A percentile compares a stretch with the other conserved stretches of the same genome.
phyloP scores from a whole-genome alignment of 2,797 vertebrate genomes.

The Bryconaethiops microstoma region DNA sequence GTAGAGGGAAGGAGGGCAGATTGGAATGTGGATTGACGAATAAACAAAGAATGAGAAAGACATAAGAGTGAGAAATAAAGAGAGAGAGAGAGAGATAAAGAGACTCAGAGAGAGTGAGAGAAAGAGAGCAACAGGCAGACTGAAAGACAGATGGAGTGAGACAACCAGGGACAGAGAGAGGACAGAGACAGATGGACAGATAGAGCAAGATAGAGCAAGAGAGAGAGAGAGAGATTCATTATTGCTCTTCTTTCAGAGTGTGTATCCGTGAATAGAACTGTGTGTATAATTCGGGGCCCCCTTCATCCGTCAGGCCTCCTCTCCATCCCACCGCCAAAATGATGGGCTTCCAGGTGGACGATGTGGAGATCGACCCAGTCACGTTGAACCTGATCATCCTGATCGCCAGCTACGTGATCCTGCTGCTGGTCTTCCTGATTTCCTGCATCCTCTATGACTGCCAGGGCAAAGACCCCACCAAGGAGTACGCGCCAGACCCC shows the following conservation, averaged over 20 bases:
- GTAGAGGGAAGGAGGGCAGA: background rate
- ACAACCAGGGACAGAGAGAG: background rate
- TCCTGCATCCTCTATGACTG: slow-evolving; percentile 97
- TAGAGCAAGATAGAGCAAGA: background rate
- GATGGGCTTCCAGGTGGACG: slow-evolving; percentile 80
- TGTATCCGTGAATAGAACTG: background rate
- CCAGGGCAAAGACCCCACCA: slow-evolving; percentile 92
- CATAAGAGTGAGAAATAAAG: background rate
- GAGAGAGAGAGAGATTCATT: slow-evolving; percentile 5
- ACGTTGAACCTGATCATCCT: slow-evolving; percentile 96
- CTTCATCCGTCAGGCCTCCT: slow-evolving; percentile 29
- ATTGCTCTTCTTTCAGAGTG: background rate
- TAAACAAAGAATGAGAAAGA: background rate
- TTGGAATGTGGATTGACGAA: background rate
- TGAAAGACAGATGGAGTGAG: background rate
- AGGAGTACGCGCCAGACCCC: slow-evolving; percentile 85
- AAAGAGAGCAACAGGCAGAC: background rate
- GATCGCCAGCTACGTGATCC: slow-evolving; percentile 92
- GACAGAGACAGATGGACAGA: slow-evolving; percentile 8
- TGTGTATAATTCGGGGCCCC: background rate
- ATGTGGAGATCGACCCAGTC: slow-evolving; percentile 93
- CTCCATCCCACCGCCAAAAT: slow-evolving; percentile 62
- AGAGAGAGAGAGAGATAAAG: background rate
- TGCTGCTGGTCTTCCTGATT: slow-evolving; percentile 94
- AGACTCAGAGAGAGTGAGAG: background rate